These are phyloP conservation scores for Dunckerocampus dactyliophorus DNA, from an alignment of 2,113 vertebrate genomes.

Conservation along the genomic window DNA sequence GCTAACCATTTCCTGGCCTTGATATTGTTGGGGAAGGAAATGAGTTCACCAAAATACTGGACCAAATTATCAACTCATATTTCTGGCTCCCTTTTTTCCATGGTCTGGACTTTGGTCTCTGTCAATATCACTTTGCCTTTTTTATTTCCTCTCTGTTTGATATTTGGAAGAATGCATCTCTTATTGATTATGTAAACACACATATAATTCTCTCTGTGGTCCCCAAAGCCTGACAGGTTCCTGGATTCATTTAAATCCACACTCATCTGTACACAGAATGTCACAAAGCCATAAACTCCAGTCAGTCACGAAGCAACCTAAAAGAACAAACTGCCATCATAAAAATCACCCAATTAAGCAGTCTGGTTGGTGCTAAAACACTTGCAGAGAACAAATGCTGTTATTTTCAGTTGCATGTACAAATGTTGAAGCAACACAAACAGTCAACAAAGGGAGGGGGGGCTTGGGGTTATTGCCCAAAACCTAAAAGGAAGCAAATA, in stretches of 20 bases:
- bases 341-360: slow-evolving; percentile 15
- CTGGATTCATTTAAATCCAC: slow-evolving; percentile 23
- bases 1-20: slow-evolving; percentile 32
- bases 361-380: slow-evolving; percentile 18
- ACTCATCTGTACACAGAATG: slow-evolving; percentile 21
- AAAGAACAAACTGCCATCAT: slow-evolving; percentile 1
- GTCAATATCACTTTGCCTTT: slow-evolving; percentile 4
- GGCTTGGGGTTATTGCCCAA: no score
- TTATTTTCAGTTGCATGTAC: neutral
- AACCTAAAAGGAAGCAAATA: neutral
- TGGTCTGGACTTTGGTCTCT: slow-evolving; percentile 23
- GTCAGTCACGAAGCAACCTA: slow-evolving; percentile 8
- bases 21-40: slow-evolving; percentile 24
- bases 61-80: slow-evolving; percentile 26
- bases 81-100: slow-evolving; percentile 16
- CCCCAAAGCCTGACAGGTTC: slow-evolving; percentile 10
- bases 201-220: slow-evolving; percentile 25
- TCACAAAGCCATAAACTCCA: slow-evolving; percentile 2
- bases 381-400: neutral
- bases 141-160: neutral
- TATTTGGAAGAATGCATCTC: slow-evolving; percentile 20
- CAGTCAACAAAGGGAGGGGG: no score
- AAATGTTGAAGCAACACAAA: neutral
- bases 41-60: slow-evolving; percentile 22
- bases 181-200: slow-evolving; percentile 22